Evolutionary conservation across 2,797 vertebrate species (phyloP).

Genomic region (Agapornis canus): DNA sequence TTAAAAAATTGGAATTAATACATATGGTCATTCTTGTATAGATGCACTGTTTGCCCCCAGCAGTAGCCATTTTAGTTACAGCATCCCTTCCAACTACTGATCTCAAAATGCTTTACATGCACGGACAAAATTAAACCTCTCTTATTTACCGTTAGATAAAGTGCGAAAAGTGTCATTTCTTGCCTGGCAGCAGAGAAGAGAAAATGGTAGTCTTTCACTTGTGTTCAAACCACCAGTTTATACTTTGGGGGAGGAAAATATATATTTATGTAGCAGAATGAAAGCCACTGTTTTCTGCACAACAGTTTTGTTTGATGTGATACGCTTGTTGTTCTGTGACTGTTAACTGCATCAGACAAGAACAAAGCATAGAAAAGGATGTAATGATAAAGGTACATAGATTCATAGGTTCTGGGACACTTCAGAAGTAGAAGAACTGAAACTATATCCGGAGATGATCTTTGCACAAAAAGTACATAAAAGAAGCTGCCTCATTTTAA

Average conservation of each 20-base stretch:
- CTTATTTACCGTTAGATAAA: not conserved
- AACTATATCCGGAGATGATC: not conserved
- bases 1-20: not conserved
- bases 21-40: rapidly evolving
- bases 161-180: not conserved
- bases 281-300: not conserved
- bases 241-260: not conserved
- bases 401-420: not conserved
- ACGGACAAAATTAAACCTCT: not conserved
- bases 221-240: not conserved
- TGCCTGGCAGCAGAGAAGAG: not conserved
- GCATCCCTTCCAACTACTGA: not conserved
- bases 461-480: not conserved
- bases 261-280: not conserved
- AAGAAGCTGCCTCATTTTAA: not conserved
- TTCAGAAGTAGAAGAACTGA: slow-evolving; percentile 21
- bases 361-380: slow-evolving; percentile 28
- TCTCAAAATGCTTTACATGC: not conserved
- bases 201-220: not conserved
- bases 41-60: not conserved
- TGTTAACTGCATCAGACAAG: slow-evolving; percentile 37
- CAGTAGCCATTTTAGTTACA: not conserved
- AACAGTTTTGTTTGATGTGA: not conserved
- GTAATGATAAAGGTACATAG: not conserved
- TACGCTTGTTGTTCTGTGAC: not conserved